A percentile compares a stretch with the other conserved stretches of the same genome.
These are phyloP conservation scores for Drosophila emarginata DNA, from an alignment of 2,888 invertebrate genomes.

Conservation along the genomic window DNA sequence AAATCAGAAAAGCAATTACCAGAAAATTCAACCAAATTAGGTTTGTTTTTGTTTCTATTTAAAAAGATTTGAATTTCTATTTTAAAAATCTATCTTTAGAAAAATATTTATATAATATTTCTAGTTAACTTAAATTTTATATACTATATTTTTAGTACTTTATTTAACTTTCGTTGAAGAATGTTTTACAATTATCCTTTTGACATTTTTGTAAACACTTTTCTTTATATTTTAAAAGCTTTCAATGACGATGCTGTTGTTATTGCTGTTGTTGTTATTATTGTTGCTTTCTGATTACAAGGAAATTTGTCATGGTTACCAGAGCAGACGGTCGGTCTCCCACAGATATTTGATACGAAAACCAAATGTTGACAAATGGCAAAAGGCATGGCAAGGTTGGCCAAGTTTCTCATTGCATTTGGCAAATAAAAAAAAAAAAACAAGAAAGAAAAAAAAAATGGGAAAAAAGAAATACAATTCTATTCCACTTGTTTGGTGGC, in stretches of 20 bases:
- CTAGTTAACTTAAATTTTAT: too few relatives aligned
- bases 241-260: neutral
- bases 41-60: too few relatives aligned
- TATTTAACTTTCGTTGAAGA: too few relatives aligned
- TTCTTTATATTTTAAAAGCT: neutral
- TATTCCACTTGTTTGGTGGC: conserved; percentile 16
- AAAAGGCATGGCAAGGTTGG: neutral
- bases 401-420: neutral
- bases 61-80: too few relatives aligned
- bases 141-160: too few relatives aligned
- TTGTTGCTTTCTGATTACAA: conserved; percentile 22
- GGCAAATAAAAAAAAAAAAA: conserved; percentile 14
- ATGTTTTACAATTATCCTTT: neutral
- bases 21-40: too few relatives aligned
- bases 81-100: too few relatives aligned
- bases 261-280: neutral
- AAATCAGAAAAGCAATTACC: too few relatives aligned
- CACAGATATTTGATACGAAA: conserved; percentile 39
- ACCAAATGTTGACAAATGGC: conserved; percentile 39
- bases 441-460: conserved; percentile 5
- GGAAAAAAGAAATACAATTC: neutral
- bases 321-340: conserved; percentile 13
- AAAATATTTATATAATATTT: too few relatives aligned
- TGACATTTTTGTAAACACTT: neutral
- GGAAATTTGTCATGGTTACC: conserved; percentile 31